phyloP scores from a whole-genome alignment of 2,797 vertebrate genomes.

The Ambastaia sidthimunki region DNA sequence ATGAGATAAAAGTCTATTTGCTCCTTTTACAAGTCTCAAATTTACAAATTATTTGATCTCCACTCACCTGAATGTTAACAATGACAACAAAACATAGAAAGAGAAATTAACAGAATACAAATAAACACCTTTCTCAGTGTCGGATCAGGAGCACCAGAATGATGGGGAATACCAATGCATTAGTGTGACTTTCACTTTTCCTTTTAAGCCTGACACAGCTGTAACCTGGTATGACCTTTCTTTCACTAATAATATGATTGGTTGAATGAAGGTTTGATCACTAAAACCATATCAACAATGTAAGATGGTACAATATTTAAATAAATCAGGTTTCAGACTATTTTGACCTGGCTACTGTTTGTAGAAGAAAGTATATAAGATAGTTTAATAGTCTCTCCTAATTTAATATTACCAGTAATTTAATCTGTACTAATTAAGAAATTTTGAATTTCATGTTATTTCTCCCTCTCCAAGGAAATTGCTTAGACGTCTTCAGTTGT shows the following conservation, averaged over 20 bases:
- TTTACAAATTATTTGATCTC: neutral
- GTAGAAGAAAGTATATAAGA: no score
- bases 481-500: no score
- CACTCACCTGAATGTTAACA: neutral
- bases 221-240: neutral
- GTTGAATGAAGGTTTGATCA: neutral
- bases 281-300: no score
- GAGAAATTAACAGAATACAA: neutral
- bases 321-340: no score
- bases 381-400: no score
- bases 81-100: neutral
- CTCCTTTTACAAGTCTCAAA: neutral
- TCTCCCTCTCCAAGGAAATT: no score
- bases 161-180: constrained; percentile 12
- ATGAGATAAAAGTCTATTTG: neutral
- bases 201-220: neutral
- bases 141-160: neutral
- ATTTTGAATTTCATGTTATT: no score
- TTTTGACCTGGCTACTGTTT: no score
- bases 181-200: constrained; percentile 15
- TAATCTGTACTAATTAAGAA: no score
- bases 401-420: no score
- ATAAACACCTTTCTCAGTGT: neutral
- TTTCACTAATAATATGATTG: neutral
- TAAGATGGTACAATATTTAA: no score